Conservation (phyloP, 2,113 vertebrate genomes). For the Donacobius atricapilla region DNA sequence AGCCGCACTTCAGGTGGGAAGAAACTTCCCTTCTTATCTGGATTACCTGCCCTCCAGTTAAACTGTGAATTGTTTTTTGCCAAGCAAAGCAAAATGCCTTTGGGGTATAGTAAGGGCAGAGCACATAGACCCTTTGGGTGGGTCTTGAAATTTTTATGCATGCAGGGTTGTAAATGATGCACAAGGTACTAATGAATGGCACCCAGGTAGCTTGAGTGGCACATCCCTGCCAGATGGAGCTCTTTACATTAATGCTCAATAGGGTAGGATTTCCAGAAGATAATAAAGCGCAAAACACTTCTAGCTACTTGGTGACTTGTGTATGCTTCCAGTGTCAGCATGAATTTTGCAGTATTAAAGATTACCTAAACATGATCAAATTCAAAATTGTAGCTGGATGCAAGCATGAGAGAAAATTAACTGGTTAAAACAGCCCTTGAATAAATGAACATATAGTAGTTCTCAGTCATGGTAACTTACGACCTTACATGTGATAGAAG, state of each 20-base stretch:
- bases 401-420: background rate
- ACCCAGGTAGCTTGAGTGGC: background rate
- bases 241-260: background rate
- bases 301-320: background rate
- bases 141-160: background rate
- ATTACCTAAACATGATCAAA: background rate
- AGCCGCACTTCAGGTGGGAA: background rate
- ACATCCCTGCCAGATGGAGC: constrained; percentile 4
- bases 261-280: background rate
- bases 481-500: background rate
- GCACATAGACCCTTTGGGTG: background rate
- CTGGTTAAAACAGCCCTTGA: background rate
- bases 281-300: background rate
- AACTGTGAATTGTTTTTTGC: background rate
- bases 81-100: background rate
- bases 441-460: background rate
- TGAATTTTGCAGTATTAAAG: background rate
- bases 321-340: background rate
- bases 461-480: fast-evolving
- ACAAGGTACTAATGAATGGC: background rate
- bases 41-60: background rate
- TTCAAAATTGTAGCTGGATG: background rate
- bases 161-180: background rate
- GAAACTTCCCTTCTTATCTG: background rate
- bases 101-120: background rate